Evolutionary conservation across 2,113 vertebrate species (phyloP), one percentile per base, ranked within the genome.

Genomic region (Mustelus asterias): DNA sequence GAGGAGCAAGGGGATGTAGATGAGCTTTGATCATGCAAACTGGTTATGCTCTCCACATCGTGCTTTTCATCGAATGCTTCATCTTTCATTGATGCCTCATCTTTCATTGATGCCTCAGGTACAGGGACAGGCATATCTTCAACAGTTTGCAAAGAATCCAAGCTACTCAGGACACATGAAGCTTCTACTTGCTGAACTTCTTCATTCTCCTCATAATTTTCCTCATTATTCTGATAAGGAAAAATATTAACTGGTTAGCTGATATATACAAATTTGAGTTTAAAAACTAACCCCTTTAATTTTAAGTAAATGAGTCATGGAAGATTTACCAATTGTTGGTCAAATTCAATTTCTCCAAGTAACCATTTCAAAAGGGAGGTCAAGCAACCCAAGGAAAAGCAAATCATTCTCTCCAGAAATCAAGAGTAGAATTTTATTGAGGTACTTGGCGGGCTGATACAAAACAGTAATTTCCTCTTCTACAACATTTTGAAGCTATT

Each of bases 1-100:
- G 97, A 97, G 3, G 98, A 97, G 86, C 97, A 97, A 13, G 98
- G 96, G 96, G 98, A 98, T 96, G 97, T 97, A 96, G 97, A 98
- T 96, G 97, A 97, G 96, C 97, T 98, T 96, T 98, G 97, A 96
- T 98, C 98, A 0, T 97, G 96, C 86, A 97, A 98, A 97, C 96
- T 97, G 96, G 96, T 97, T 96, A 97, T 97, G 96, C 96, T 98
- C 96, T 95, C 95, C 94, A 96, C 96, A 88, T 96, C 97, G 16
- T 58, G 95, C 11, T 97, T 97, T 96, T 98, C 97, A n/a, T 96
- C 97, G 96, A 96, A 98, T 96, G 22, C 97, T 95, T 97, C 97
- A 80, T 97, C 98, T 69, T 96, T 96, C 70, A 96, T 96, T 94
- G 89, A 96, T 97, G 96, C 95, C 97, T 96, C 97, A 96, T 97